Evolutionary conservation across 2,888 invertebrate genomes (phyloP).

Genomic region (Tenthredo amoena): DNA sequence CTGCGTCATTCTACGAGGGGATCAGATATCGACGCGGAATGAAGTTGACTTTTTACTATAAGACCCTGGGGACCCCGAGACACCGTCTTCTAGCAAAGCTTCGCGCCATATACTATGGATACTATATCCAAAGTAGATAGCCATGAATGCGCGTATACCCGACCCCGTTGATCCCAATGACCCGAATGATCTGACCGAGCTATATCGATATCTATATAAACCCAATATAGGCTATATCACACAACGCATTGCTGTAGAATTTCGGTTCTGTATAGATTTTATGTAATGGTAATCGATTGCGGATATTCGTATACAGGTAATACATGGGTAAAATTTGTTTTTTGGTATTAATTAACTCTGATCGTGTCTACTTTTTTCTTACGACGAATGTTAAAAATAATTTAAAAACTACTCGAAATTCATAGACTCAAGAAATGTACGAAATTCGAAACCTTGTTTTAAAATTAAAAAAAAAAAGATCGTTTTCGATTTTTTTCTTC

Average conservation of each 20-base stretch:
- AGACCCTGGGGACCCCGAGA: background rate
- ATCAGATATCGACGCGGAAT: conserved; percentile 1
- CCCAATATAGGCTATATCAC: background rate
- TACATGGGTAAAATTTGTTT: no score
- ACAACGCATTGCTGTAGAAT: background rate
- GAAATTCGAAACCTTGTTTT: no score
- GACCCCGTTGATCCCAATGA: conserved; percentile 28
- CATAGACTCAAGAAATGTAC: no score
- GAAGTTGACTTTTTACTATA: background rate
- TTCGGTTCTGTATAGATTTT: no score
- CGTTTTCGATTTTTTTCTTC: background rate
- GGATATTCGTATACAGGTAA: no score
- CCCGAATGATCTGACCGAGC: conserved; percentile 20
- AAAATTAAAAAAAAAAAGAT: no score
- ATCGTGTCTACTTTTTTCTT: no score
- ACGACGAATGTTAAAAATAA: no score
- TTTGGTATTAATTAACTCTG: no score
- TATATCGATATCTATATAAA: conserved; percentile 13
- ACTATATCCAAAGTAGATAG: background rate
- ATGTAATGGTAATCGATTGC: no score
- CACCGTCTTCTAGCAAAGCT: background rate
- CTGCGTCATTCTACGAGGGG: conserved; percentile 7
- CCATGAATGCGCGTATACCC: background rate
- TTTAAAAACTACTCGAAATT: no score
- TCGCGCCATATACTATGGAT: background rate